Percentiles rank a stretch among this genome's conserved stretches.
These are phyloP conservation scores for Jacana jacana DNA, from an alignment of 2,113 vertebrate species.

Conservation along the genomic window DNA sequence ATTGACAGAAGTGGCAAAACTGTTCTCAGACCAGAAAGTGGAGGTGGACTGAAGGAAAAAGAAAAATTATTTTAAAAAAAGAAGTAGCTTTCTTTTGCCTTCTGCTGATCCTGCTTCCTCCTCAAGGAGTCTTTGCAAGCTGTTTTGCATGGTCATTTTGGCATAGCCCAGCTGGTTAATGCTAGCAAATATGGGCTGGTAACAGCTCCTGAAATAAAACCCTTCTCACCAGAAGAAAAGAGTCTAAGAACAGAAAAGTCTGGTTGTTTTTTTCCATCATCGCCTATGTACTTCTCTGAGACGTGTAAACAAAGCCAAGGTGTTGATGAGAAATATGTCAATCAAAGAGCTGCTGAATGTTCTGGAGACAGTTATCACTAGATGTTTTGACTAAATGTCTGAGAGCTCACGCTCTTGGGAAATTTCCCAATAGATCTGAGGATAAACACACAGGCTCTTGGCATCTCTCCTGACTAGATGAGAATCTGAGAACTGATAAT, in stretches of 20 bases:
- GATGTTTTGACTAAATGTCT: slow-evolving; percentile 70
- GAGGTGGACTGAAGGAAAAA: background rate
- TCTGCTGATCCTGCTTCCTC: background rate
- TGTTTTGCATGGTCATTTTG: background rate
- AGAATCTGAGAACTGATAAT: slow-evolving; percentile 5
- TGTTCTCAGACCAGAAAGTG: background rate
- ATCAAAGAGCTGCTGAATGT: slow-evolving; percentile 55
- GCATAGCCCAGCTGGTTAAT: slow-evolving; percentile 26
- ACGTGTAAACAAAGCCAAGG: slow-evolving; percentile 62
- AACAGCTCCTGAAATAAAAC: slow-evolving; percentile 14
- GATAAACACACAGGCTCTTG: slow-evolving; percentile 50
- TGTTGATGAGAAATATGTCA: slow-evolving; percentile 72
- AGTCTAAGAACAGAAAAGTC: slow-evolving; percentile 39
- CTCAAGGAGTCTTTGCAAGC: background rate
- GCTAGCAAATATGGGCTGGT: background rate
- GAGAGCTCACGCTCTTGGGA: slow-evolving; percentile 54
- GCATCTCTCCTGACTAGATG: slow-evolving; percentile 19
- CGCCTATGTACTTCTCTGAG: slow-evolving; percentile 27
- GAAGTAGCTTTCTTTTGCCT: background rate
- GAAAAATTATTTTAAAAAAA: too few relatives aligned
- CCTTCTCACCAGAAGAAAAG: slow-evolving; percentile 18
- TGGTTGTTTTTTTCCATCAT: slow-evolving; percentile 20
- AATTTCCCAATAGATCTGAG: slow-evolving; percentile 58
- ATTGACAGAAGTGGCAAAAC: background rate
- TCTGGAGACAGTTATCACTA: slow-evolving; percentile 57